phyloP scores from a whole-genome alignment of 2,888 invertebrate genomes.

The Epinotia ramella region DNA sequence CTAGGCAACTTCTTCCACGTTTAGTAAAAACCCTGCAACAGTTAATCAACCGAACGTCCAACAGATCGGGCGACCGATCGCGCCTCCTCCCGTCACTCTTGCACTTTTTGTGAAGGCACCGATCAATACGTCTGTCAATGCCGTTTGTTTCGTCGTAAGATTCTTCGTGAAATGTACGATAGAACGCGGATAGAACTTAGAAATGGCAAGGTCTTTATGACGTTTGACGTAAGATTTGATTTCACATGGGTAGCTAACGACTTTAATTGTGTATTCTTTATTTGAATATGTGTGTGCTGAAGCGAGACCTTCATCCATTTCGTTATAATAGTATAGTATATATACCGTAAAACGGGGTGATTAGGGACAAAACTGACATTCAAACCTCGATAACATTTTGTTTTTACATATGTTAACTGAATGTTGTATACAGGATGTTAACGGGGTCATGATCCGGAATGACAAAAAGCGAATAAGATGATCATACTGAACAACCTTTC shows the following conservation, averaged over 20 bases:
- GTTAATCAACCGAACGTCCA: slow-evolving; percentile 61
- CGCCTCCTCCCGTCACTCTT: slow-evolving; percentile 43
- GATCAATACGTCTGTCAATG: slow-evolving; percentile 61
- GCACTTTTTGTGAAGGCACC: slow-evolving; percentile 49
- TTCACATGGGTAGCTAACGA: background rate
- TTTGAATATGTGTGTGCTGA: background rate
- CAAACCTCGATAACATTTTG: too few species aligned
- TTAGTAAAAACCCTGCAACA: slow-evolving; percentile 52
- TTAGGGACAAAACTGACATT: too few species aligned
- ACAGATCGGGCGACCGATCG: slow-evolving; percentile 63
- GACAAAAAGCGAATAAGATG: too few species aligned
- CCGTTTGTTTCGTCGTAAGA: slow-evolving; percentile 41
- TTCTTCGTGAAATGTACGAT: slow-evolving; percentile 19
- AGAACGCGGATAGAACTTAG: background rate
- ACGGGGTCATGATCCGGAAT: too few species aligned
- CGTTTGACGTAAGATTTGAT: background rate
- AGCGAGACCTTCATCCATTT: too few species aligned
- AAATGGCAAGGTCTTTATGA: background rate
- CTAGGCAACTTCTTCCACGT: slow-evolving; percentile 49
- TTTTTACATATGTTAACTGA: too few species aligned
- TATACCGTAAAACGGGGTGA: too few species aligned
- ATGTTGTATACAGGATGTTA: too few species aligned
- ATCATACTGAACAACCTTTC: too few species aligned
- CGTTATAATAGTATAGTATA: too few species aligned
- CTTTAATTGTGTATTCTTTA: too few species aligned